phyloP scores from a whole-genome alignment of 1,140 invertebrate species.

The Rhysida immarginata region DNA sequence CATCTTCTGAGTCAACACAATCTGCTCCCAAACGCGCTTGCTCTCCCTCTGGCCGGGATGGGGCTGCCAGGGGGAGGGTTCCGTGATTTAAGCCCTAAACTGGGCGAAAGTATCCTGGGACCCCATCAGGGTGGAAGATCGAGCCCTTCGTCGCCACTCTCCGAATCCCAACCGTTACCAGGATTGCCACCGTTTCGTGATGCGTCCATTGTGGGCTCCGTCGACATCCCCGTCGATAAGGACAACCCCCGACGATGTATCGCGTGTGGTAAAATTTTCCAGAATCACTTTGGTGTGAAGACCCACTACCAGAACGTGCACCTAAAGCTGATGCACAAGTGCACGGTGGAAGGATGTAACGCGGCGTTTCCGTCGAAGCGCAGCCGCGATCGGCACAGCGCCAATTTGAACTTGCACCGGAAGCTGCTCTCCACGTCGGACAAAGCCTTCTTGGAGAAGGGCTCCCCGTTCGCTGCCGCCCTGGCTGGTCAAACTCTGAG shows the following conservation, averaged over 20 bases:
- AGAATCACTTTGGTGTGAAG: constrained; percentile 88
- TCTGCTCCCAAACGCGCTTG: constrained; percentile 20
- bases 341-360: constrained; percentile 88
- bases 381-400: constrained; percentile 79
- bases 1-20: constrained; percentile 3
- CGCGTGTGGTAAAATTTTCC: constrained; percentile 83
- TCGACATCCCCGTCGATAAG: constrained; percentile 60
- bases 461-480: constrained; percentile 30
- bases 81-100: constrained; percentile 16
- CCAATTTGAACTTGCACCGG: constrained; percentile 78
- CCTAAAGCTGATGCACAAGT: constrained; percentile 89
- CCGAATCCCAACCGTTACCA: constrained; percentile 28
- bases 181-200: constrained; percentile 19
- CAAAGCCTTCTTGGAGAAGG: constrained; percentile 27
- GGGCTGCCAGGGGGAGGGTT: constrained; percentile 5
- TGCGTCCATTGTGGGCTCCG: constrained; percentile 15
- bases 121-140: constrained; percentile 14
- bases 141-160: constrained; percentile 37
- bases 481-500: constrained; percentile 37
- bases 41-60: constrained; percentile 31
- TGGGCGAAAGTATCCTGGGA: constrained; percentile 21
- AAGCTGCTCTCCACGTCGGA: constrained; percentile 62
- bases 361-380: constrained; percentile 89
- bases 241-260: constrained; percentile 71
- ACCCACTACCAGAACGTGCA: constrained; percentile 93